These are phyloP conservation scores for Plebejus melissa DNA, from an alignment of 2,888 invertebrate species.

Conservation along the genomic window DNA sequence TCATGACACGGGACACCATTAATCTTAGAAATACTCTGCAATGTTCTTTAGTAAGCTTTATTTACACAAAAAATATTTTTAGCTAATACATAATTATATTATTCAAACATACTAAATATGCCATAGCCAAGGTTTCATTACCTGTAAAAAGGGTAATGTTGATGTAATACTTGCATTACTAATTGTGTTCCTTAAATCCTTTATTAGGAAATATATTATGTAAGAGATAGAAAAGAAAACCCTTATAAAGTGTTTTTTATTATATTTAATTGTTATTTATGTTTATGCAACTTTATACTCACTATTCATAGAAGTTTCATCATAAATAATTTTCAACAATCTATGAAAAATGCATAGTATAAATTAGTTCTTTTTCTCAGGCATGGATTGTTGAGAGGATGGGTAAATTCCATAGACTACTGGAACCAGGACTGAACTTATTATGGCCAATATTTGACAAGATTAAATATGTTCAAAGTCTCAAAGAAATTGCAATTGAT, in stretches of 20 bases:
- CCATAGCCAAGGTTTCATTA: not conserved
- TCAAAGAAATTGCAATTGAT: conserved; percentile 99
- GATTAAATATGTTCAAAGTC: conserved; percentile 97
- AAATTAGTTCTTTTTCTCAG: conserved; percentile 63
- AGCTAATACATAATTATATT: not conserved
- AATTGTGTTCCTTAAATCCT: not conserved
- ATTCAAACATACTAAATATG: not conserved
- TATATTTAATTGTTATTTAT: not conserved
- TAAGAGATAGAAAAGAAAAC: too few relatives aligned
- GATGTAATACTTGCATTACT: not conserved
- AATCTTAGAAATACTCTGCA: not conserved
- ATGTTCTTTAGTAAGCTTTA: not conserved
- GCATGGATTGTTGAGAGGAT: conserved; percentile 99
- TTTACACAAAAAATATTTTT: not conserved
- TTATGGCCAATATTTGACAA: conserved; percentile 94
- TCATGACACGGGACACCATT: not conserved
- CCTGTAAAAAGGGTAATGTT: not conserved
- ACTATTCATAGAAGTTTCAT: too few relatives aligned
- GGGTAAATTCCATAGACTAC: conserved; percentile 96
- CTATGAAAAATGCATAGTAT: not conserved
- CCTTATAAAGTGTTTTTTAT: too few relatives aligned
- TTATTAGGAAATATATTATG: not conserved
- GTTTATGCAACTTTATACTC: not conserved
- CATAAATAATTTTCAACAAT: too few relatives aligned
- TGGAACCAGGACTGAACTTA: conserved; percentile 97